Evolutionary conservation across 2,888 invertebrate genomes (phyloP), one percentile per base, ranked within the genome.

Genomic region (Cacoxenus indagator): DNA sequence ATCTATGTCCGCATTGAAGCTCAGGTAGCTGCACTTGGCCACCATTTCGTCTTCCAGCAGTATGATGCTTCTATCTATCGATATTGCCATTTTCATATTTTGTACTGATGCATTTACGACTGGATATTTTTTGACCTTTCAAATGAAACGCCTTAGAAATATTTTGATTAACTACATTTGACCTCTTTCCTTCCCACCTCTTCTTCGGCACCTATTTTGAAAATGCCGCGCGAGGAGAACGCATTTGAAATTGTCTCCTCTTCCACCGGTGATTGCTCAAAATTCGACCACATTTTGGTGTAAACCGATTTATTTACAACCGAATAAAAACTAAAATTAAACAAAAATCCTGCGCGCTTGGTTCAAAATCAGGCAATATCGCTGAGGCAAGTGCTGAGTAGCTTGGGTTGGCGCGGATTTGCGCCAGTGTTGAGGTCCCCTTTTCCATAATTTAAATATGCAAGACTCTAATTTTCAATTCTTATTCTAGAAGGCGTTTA

Each of bases 241-340:
- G 81, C 80, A 80, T 86, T 85, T 37, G 84, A 86, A 9, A 88
- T 83, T 19, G 88, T 87, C 74, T 87, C 87, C 70, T 88, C 88
- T 51, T 88, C 88, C 19, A 76, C 31, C 2, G 79, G 70, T 0
- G 85, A 85, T 19, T 84, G 80, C 48, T 85, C 84, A 64, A 87
- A 87, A 73, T 84, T 85, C 71, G 78, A 84, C 88, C 88, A 88
- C 88, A 88, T 88, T 31, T 55, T 70, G 61, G 46, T 43, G 14
- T 55, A 46, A 71, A 68, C 26, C 22, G 66, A 24, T 43, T 65
- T 70, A 69, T 26, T 62, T 71, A 71, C 43, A 71, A 66, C 57
- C 51, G 1, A 61, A 55, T 55, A 65, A 14, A 64, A 43, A 70
- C 46, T 24, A 48, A 67, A 31, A 66, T 46, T 62, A 19, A 29